Base-by-base conservation (phyloP, 1,140 invertebrate species). In the Solenopsis fugax region DNA sequence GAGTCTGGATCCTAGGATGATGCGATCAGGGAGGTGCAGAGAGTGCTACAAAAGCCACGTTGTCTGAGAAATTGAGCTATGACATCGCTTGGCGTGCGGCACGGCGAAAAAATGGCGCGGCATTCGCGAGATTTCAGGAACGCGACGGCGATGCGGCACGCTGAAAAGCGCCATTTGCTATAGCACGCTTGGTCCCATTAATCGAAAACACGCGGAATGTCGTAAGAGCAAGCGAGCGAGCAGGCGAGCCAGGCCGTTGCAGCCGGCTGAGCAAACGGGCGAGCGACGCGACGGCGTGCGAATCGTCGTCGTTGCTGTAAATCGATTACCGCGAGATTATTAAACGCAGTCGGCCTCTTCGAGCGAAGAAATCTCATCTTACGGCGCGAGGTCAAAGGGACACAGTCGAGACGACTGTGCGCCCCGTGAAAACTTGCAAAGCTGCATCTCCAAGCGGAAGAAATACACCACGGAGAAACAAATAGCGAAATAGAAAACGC, bases 321-420 rank as follows among this genome's bases (percentile, higher is more conserved):
- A 90, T 90, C 87, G 89, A 90, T 90, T 90, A 88, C 82, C 71
- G 58, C 81, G 76, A 87, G 58, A 88, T 90, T 90, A 90, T 90
- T 90, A 90, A 90, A 87, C 77, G 69, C 73, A 71, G 48, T 48
- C 60, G 86, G 52, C 56, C 48, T 62, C 80, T 34, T 41, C 62
- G 45, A 56, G 88, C 86, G 69, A 64, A 72, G 86, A 87, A 90
- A 87, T 86, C 81, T 77, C 81, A 65, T 69, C 69, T 18, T 75
- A 60, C 76, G n/a, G 24, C 62, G 37, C 24, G 81, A 78, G 89
- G 81, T 90, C 89, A 90, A 90, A 90, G 88, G 75, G 89, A 90
- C 86, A 90, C 80, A 76, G 58, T n/a, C 73, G 52, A n/a, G 84
- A 54, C 45, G 77, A 88, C 52, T 37, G 67, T 75, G 50, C 86